phyloP scores from a whole-genome alignment of 2,113 vertebrate genomes.

The Marcusenius ussheri region DNA sequence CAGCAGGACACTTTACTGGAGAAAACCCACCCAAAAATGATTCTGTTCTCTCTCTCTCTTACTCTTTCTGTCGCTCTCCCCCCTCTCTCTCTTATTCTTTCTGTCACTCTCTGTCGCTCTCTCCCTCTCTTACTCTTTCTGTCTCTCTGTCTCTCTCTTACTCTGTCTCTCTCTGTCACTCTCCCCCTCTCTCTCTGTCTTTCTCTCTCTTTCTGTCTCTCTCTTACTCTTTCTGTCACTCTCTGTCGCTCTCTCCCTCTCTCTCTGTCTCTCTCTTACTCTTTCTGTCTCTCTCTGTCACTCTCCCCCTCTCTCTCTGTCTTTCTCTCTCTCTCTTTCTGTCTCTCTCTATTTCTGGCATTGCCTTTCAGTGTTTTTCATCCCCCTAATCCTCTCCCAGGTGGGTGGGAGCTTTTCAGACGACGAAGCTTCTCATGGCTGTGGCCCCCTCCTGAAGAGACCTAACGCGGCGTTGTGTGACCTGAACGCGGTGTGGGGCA shows the following conservation, averaged over 20 bases:
- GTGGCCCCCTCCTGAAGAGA: constrained; percentile 68
- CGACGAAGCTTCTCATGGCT: constrained; percentile 64
- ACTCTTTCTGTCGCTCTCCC: too few species aligned
- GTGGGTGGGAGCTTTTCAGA: constrained; percentile 60
- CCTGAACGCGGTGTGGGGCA: constrained; percentile 88
- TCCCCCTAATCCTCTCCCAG: constrained; percentile 63
- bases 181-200: constrained; percentile 14
- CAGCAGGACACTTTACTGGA: not conserved
- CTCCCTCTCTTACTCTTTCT: not conserved
- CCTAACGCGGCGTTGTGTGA: constrained; percentile 85
- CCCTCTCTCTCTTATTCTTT: too few species aligned
- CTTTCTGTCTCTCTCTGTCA: not conserved
- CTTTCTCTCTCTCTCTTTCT: not conserved
- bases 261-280: too few species aligned
- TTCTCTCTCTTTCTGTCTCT: constrained; percentile 19
- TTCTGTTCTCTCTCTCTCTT: not conserved
- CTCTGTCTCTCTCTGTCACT: not conserved
- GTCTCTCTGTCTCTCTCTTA: constrained; percentile 11
- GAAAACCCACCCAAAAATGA: not conserved
- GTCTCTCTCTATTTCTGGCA: constrained; percentile 34
- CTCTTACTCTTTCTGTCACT: too few species aligned
- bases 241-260: too few species aligned
- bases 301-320: too few species aligned
- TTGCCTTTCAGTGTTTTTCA: constrained; percentile 37
- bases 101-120: too few species aligned